Base-by-base conservation (phyloP, 2,888 invertebrate genomes). In the Agrochola circellaris region DNA sequence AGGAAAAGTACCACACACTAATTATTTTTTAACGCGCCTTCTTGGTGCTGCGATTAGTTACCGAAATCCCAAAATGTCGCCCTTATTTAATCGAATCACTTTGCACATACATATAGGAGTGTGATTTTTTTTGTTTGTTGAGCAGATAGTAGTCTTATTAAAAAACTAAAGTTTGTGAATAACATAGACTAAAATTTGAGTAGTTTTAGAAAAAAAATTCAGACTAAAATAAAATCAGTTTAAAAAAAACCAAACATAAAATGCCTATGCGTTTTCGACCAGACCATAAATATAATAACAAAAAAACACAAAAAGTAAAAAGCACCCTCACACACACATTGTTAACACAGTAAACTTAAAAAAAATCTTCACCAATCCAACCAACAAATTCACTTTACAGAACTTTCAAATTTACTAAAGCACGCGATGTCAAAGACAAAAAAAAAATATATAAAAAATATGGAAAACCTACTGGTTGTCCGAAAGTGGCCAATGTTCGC, bases 391-490 rank as follows among this genome's bases (percentile, higher is more conserved):
- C 81, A 81, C 81, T 71, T 67, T 48, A 23, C 4, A n/a, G 6
- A 81, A 71, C 60, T 54, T 61, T 79, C 5, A 34, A 68, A 73
- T 56, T 62, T 42, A 67, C 9, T 23, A 72, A 69, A 54, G 58
- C 62, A 64, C 81, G 34, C 13, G 17, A 65, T 1, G 13, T 26
- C 48, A 62, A 58, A 30, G n/a, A 42, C n/a, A 34, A 62, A 20
- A 64, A 45, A 51, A 69, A 23, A 60, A 23, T 38, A 45, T 34
- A 67, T 60, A 77, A 83, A 79, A 67, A 73, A 71, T 73, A 82
- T 66, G 73, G 30, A 60, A 85, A 90, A 93, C 94, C 91, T 94
- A 93, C 92, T 85, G 90, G 87, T 81, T 83, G 87, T 89, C 90
- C 86, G 84, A 87, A 84, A 87, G 89, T 90, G 89, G 84, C 90